These are phyloP conservation scores for Thomomys bottae DNA, from an alignment of 2,113 vertebrate genomes.

Conservation along the genomic window DNA sequence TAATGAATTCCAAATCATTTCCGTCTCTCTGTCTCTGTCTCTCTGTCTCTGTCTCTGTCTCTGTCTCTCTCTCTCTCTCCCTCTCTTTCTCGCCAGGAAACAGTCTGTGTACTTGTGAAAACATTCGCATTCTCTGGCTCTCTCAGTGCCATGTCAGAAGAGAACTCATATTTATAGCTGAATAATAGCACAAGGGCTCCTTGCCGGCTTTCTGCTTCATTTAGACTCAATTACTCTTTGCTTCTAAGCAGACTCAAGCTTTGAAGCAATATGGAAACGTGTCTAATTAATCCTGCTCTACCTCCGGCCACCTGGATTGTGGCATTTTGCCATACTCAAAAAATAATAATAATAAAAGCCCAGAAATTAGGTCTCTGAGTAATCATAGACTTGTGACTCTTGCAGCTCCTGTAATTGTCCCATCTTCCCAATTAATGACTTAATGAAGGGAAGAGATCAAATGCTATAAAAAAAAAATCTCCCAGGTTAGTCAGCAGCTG, in stretches of 20 bases:
- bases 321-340: slow-evolving; percentile 79
- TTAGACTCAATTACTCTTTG: slow-evolving; percentile 82
- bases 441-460: slow-evolving; percentile 62
- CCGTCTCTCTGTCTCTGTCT: slow-evolving; percentile 70
- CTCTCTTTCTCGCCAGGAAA: slow-evolving; percentile 73
- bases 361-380: slow-evolving; percentile 79
- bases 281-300: slow-evolving; percentile 89
- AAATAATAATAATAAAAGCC: slow-evolving; percentile 79
- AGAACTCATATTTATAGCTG: slow-evolving; percentile 88
- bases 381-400: slow-evolving; percentile 87
- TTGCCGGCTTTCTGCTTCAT: slow-evolving; percentile 81
- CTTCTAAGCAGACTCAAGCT: slow-evolving; percentile 80
- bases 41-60: slow-evolving; percentile 62
- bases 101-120: slow-evolving; percentile 74
- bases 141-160: slow-evolving; percentile 81
- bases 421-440: slow-evolving; percentile 83
- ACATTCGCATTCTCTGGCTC: slow-evolving; percentile 47
- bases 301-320: slow-evolving; percentile 87
- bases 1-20: slow-evolving; percentile 81
- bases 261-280: slow-evolving; percentile 79
- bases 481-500: too few species aligned
- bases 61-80: slow-evolving; percentile 66
- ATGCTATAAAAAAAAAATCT: not conserved
- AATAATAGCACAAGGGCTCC: slow-evolving; percentile 84
- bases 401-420: slow-evolving; percentile 75